phyloP scores from a whole-genome alignment of 2,113 vertebrate species.

The Stigmatopora argus region DNA sequence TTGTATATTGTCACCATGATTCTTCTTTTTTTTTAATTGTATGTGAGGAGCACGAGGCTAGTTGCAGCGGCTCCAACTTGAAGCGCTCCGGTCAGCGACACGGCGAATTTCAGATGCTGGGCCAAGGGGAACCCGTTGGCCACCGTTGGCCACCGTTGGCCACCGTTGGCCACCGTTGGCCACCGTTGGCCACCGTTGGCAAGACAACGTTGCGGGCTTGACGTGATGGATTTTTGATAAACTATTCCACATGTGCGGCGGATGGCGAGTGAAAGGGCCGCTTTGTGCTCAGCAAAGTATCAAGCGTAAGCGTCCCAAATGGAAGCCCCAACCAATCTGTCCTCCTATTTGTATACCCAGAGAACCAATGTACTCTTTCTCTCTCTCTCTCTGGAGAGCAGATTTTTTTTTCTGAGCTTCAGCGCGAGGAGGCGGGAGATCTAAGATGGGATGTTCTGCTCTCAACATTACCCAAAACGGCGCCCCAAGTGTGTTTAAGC shows the following conservation, averaged over 20 bases:
- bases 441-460: constrained; percentile 21
- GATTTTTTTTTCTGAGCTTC: constrained; percentile 57
- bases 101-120: constrained; percentile 40
- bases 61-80: constrained; percentile 34
- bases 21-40: not conserved
- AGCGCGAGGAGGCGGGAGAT: constrained; percentile 23
- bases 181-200: constrained; percentile 5
- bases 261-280: constrained; percentile 68
- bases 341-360: constrained; percentile 37
- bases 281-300: constrained; percentile 66
- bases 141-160: constrained; percentile 5
- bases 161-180: constrained; percentile 23
- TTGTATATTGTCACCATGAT: constrained; percentile 3
- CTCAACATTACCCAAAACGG: constrained; percentile 42
- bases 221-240: constrained; percentile 53
- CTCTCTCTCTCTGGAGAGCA: constrained; percentile 38
- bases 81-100: constrained; percentile 24
- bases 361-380: constrained; percentile 32
- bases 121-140: constrained; percentile 41
- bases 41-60: constrained; percentile 10
- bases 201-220: constrained; percentile 23
- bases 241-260: constrained; percentile 67
- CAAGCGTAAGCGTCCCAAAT: constrained; percentile 43
- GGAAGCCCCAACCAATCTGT: constrained; percentile 18
- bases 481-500: constrained; percentile 10